Evolutionary conservation across 2,888 invertebrate genomes (phyloP).

Genomic region (Exocentrus adspersus): DNA sequence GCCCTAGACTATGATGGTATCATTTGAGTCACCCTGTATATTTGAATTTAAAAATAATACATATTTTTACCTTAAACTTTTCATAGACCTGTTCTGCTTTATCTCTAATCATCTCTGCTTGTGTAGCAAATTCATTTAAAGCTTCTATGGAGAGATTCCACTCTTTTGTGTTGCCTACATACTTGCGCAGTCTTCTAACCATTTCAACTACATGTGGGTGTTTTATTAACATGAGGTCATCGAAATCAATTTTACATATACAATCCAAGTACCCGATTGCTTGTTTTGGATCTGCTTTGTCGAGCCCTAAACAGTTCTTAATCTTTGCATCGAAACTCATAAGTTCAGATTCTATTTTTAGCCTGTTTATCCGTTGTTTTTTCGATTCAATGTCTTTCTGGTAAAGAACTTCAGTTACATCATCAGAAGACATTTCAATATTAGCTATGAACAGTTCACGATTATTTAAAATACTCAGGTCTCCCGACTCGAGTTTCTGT

Average conservation of each 20-base stretch:
- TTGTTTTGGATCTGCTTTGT: slow-evolving; percentile 74
- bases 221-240: slow-evolving; percentile 81
- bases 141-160: slow-evolving; percentile 76
- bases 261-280: slow-evolving; percentile 76
- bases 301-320: slow-evolving; percentile 67
- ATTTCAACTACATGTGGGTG: slow-evolving; percentile 84
- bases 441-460: slow-evolving; percentile 68
- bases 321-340: slow-evolving; percentile 74
- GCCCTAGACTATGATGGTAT: too few relatives aligned
- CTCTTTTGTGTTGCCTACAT: slow-evolving; percentile 80
- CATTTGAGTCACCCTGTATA: too few relatives aligned
- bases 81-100: slow-evolving; percentile 73
- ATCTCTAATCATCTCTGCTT: slow-evolving; percentile 75
- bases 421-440: slow-evolving; percentile 70
- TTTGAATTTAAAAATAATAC: too few relatives aligned
- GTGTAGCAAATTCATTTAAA: slow-evolving; percentile 71
- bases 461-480: slow-evolving; percentile 28
- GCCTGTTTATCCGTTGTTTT: slow-evolving; percentile 68
- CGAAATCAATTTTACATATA: slow-evolving; percentile 69
- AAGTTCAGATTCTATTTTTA: slow-evolving; percentile 73
- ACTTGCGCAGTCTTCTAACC: slow-evolving; percentile 77
- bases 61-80: slow-evolving; percentile 66
- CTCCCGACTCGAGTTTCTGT: slow-evolving; percentile 35
- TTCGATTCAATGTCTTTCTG: slow-evolving; percentile 68
- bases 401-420: slow-evolving; percentile 66